Base-by-base conservation (phyloP, 1,140 invertebrate genomes). In the Branchinecta lindahli region DNA sequence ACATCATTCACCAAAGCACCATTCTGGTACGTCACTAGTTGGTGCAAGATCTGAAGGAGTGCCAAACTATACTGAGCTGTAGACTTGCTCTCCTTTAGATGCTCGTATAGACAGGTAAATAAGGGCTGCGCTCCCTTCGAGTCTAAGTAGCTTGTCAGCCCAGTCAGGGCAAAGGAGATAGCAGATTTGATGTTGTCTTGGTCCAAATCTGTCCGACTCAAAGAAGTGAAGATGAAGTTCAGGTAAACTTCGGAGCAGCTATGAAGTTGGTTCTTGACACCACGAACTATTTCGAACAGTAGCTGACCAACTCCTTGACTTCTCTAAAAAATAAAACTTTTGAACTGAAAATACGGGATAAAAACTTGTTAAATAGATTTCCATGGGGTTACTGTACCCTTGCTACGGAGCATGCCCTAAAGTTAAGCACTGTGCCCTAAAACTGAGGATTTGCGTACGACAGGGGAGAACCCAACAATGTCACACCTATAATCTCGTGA, bases 221-320 rank as follows among this genome's bases (percentile, higher is more conserved):
- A 73, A 72, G 83, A 77, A 73, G 85, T 78, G 5, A 91, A 78
- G 33, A 87, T 81, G 67, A 88, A 74, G 66, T 79, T 79, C 0
- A 91, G 73, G 73, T 88, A 84, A 45, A 81, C 78, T 66, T 85
- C 84, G 6, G 86, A 84, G 74, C 85, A 88, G 45, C 85, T 91
- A 76, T 96, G 91, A 77, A 95, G 88, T 71, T 92, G 87, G 8
- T 87, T 84, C 65, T 85, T 80, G 8, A 90, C 85, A 20, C 92
- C 91, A 74, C 85, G 85, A 45, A 94, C 78, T 65, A 92, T 86
- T 83, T 95, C 89, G 81, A 92, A 95, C 52, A 95, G 77, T 46
- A 96, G 80, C 74, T 87, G 85, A 0, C 90, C 90, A 79, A 89
- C 88, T 10, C 92, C 92, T 61, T 80, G 75, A 21, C 86, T 78